Base-by-base conservation (phyloP, 2,797 vertebrate genomes). In the Aphelocoma californica region DNA sequence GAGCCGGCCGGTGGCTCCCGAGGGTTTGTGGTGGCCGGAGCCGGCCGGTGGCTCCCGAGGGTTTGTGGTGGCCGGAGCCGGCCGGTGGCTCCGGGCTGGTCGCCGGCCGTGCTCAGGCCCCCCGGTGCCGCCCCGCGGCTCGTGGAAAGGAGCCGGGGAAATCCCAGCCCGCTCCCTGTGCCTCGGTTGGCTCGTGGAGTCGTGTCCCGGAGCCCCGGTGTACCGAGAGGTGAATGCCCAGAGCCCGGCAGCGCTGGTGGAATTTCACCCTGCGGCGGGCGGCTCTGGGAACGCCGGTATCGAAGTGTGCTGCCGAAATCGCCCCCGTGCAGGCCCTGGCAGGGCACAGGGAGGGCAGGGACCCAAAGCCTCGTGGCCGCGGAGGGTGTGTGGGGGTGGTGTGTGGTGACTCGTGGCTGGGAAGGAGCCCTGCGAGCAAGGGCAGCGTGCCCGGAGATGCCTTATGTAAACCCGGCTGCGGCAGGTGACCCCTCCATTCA, bases 141-240 rank as follows among this genome's bases (percentile, higher is more conserved):
- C 5, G 5, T 2, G 69, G 38, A 7, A 26, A 6, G 9, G 32
- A 36, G 26, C 18, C 2, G n/a, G 26, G 82, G 44, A 16, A 18
- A 6, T n/a, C 7, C 18, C 71, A 3, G 28, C 45, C 3, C 62
- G 7, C 4, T 60, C 10, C 0, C 2, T 7, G 75, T 20, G 18
- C 32, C 32, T 17, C 16, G 10, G 16, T 56, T 4, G 38, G 16
- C 7, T 12, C 6, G 3, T 1, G n/a, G 31, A 2, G 54, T 13
- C 6, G 8, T 1, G 26, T 17, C 5, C 21, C 25, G 2, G 5
- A 31, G 60, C 25, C 26, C 48, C 6, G 32, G 2, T 5, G 34
- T 20, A 31, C 9, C 6, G 18, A 10, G 51, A 20, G 45, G 8
- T 3, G 82, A 21, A 20, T 13, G 29, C 54, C 19, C 19, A 5